Evolutionary conservation across 1,140 invertebrate genomes (phyloP).

Genomic region (Drosophila sulfurigaster): DNA sequence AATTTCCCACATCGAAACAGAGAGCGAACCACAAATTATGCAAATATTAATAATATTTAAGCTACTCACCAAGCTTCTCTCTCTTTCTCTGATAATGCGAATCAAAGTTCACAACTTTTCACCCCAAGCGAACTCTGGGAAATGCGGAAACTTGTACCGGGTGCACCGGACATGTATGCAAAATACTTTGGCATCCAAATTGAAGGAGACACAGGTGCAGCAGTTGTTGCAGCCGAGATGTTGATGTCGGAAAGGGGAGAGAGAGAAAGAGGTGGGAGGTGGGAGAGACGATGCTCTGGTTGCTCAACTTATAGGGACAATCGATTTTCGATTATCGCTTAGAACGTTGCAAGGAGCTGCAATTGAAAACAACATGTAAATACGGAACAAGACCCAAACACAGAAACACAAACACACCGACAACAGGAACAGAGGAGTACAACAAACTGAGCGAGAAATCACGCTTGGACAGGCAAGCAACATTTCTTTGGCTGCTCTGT

Average conservation of each 20-base stretch:
- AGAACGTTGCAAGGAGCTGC: slow-evolving; percentile 19
- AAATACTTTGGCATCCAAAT: slow-evolving; percentile 53
- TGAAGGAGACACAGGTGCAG: slow-evolving; percentile 20
- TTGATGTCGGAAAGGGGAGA: no score
- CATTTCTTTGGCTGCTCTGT: slow-evolving; percentile 41
- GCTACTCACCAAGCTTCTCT: no score
- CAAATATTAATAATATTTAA: neutral
- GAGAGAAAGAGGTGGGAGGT: neutral
- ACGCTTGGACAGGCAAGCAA: neutral
- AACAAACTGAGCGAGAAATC: slow-evolving; percentile 34
- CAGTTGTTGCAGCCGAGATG: neutral
- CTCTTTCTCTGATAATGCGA: slow-evolving; percentile 11
- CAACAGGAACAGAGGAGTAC: slow-evolving; percentile 9
- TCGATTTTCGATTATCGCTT: slow-evolving; percentile 70
- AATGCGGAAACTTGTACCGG: slow-evolving; percentile 33
- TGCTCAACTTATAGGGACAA: slow-evolving; percentile 52
- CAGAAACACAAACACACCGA: neutral
- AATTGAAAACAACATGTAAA: slow-evolving; percentile 50
- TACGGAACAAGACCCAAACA: slow-evolving; percentile 11
- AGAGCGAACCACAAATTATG: neutral
- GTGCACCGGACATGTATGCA: slow-evolving; percentile 44
- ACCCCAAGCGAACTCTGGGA: slow-evolving; percentile 2
- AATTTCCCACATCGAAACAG: neutral
- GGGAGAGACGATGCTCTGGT: slow-evolving; percentile 18
- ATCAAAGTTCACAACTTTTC: slow-evolving; percentile 48